Percentiles rank a stretch among this genome's conserved stretches.
phyloP scores from a whole-genome alignment of 2,888 invertebrate species.

The Pristionchus arcanus region DNA sequence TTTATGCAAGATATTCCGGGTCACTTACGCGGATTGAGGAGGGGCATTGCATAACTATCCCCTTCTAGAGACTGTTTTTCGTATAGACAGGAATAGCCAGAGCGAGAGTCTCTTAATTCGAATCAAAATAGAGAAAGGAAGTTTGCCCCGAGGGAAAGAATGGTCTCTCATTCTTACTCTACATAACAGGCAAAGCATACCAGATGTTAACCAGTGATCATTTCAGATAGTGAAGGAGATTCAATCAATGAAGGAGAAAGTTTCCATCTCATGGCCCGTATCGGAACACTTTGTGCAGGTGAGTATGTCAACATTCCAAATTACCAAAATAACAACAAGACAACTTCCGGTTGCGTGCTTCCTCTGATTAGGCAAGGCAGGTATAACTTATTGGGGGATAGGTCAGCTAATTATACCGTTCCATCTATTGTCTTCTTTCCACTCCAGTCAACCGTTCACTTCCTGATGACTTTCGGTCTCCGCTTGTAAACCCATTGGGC shows the following conservation, averaged over 20 bases:
- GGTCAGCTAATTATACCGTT: constrained; percentile 55
- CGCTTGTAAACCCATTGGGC: constrained; percentile 27
- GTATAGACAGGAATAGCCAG: background rate
- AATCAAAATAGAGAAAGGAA: constrained; percentile 29
- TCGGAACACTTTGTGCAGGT: constrained; percentile 69
- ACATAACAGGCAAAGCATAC: background rate
- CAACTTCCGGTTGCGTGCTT: constrained; percentile 9
- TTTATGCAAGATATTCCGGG: constrained; percentile 46
- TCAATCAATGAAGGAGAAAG: constrained; percentile 65
- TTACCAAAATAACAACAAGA: background rate
- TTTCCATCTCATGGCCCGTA: constrained; percentile 68
- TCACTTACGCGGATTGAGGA: constrained; percentile 19
- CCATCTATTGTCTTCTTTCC: constrained; percentile 38
- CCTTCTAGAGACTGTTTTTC: background rate
- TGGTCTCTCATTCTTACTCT: background rate
- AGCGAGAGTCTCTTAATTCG: constrained; percentile 22
- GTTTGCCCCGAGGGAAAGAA: background rate
- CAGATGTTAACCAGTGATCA: background rate
- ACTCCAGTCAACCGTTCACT: constrained; percentile 35
- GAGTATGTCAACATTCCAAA: background rate
- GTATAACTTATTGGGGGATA: constrained; percentile 53
- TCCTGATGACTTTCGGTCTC: constrained; percentile 2
- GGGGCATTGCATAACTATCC: constrained; percentile 38
- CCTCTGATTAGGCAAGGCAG: background rate
- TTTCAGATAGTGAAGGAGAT: constrained; percentile 65